Percentiles rank a stretch among this genome's conserved stretches.
phyloP scores from a whole-genome alignment of 2,888 invertebrate genomes.

The Nomada fucata region DNA sequence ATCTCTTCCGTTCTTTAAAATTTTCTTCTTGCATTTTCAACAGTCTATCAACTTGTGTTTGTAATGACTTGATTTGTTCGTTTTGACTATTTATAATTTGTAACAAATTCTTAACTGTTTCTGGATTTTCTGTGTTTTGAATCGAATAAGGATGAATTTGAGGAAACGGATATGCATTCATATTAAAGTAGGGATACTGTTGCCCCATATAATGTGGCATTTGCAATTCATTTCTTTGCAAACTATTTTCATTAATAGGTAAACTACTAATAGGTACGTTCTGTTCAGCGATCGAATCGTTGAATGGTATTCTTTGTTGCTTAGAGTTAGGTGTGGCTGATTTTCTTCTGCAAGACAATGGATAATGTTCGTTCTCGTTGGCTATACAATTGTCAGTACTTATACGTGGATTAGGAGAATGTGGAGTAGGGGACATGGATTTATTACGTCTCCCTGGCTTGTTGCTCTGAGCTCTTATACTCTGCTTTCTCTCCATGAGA shows the following conservation, averaged over 20 bases:
- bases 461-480: slow-evolving; percentile 2
- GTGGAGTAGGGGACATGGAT: neutral
- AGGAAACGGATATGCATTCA: slow-evolving; percentile 55
- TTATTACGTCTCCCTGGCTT: slow-evolving; percentile 2
- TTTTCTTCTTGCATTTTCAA: slow-evolving; percentile 79
- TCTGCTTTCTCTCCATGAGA: neutral
- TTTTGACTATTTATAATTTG: slow-evolving; percentile 89
- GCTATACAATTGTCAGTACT: slow-evolving; percentile 14
- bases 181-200: slow-evolving; percentile 58
- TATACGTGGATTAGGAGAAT: neutral
- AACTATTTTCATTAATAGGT: slow-evolving; percentile 22
- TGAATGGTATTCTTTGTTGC: slow-evolving; percentile 5
- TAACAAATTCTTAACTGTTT: slow-evolving; percentile 85
- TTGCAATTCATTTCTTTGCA: slow-evolving; percentile 42
- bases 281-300: neutral
- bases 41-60: slow-evolving; percentile 88
- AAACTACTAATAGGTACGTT: slow-evolving; percentile 19
- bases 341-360: slow-evolving; percentile 19
- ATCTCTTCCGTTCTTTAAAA: slow-evolving; percentile 69
- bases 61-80: slow-evolving; percentile 88
- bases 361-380: slow-evolving; percentile 21
- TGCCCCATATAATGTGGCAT: slow-evolving; percentile 38
- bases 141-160: slow-evolving; percentile 58
- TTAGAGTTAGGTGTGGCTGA: slow-evolving; percentile 15
- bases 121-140: slow-evolving; percentile 68